Percentiles rank a stretch among this genome's conserved stretches.
Conservation (phyloP, 92 coral and sea anemone genomes). For the Nematostella vectensis region DNA sequence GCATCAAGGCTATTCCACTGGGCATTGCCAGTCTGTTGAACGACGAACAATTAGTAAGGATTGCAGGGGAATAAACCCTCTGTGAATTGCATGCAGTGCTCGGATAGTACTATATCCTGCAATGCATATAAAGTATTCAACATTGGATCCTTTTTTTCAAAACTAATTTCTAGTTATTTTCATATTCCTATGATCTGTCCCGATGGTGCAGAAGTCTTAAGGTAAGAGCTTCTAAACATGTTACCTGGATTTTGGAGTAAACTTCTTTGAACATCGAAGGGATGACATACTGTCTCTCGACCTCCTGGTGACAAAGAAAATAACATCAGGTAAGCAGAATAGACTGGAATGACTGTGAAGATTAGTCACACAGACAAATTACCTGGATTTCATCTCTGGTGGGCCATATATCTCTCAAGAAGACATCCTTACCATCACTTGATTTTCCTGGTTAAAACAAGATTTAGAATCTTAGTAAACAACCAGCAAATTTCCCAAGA, state of each 20-base stretch:
- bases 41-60: background rate
- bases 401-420: constrained; percentile 91
- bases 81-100: too few relatives aligned
- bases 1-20: constrained; percentile 89
- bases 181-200: background rate
- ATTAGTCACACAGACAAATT: too few relatives aligned
- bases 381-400: constrained; percentile 94
- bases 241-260: constrained; percentile 80
- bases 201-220: too few relatives aligned
- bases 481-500: too few relatives aligned
- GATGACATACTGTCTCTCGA: constrained; percentile 79
- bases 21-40: constrained; percentile 71
- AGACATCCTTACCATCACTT: constrained; percentile 82
- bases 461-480: too few relatives aligned
- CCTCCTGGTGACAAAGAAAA: constrained; percentile 34
- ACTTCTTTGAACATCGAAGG: constrained; percentile 98
- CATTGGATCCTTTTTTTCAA: too few relatives aligned
- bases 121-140: too few relatives aligned
- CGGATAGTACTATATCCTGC: too few relatives aligned
- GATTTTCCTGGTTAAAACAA: constrained; percentile 65
- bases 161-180: too few relatives aligned
- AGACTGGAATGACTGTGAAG: background rate
- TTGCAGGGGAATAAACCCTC: too few relatives aligned
- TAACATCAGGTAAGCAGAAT: background rate
- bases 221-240: too few relatives aligned